phyloP scores from a whole-genome alignment of 2,797 vertebrate species.

The Hephaestus fuliginosus region DNA sequence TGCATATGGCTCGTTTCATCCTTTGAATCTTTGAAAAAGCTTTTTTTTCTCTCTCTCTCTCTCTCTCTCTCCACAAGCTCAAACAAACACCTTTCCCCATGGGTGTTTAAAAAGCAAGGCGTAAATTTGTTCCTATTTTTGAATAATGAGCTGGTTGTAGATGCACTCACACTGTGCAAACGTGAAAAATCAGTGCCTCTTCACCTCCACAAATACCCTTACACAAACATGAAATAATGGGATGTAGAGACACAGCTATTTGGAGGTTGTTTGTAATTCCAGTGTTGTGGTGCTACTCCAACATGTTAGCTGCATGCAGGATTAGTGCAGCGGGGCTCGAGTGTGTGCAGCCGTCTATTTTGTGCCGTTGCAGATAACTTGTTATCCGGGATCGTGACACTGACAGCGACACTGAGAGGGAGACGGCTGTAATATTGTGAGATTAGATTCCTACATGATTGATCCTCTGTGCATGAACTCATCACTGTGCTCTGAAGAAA shows the following conservation, averaged over 20 bases:
- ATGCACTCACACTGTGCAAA: conserved; percentile 44
- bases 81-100: conserved; percentile 55
- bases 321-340: conserved; percentile 51
- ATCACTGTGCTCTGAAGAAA: conserved; percentile 20
- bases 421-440: conserved; percentile 55
- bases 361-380: conserved; percentile 56
- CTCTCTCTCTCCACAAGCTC: conserved; percentile 20
- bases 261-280: conserved; percentile 57
- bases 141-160: conserved; percentile 58
- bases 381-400: conserved; percentile 55
- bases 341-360: conserved; percentile 22
- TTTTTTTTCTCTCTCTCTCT: conserved; percentile 10
- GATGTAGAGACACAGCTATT: conserved; percentile 34
- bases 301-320: conserved; percentile 40
- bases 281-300: conserved; percentile 28
- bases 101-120: conserved; percentile 43
- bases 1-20: conserved; percentile 62
- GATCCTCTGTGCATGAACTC: conserved; percentile 47
- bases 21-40: conserved; percentile 29
- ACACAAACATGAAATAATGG: conserved; percentile 19
- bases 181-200: conserved; percentile 34
- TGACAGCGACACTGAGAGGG: conserved; percentile 37
- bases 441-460: conserved; percentile 67
- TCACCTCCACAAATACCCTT: conserved; percentile 1
- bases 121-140: conserved; percentile 67